Base-by-base conservation (phyloP, 2,797 vertebrate species). In the Crocodylus rhombifer region DNA sequence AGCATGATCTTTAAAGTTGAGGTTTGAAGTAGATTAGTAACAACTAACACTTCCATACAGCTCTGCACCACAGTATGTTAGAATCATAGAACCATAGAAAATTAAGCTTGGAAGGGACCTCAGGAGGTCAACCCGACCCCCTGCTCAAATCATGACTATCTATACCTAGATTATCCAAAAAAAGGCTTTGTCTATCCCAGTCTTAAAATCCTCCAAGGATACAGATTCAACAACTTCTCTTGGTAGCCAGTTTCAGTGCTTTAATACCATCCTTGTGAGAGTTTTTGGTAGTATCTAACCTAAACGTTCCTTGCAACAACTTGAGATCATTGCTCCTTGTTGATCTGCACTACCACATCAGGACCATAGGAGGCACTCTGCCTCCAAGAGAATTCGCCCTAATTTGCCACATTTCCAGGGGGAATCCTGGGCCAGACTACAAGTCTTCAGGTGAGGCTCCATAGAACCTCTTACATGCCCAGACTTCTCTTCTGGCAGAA, bases 1-100 rank as follows among this genome's bases (percentile, higher is more conserved):
- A 95, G 89, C 57, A 80, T 88, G 92, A 94, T 96, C 93, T 97
- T 95, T 89, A 63, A 36, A 91, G 84, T 84, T 90, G 93, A 95
- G 94, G 82, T 79, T 83, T 78, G 81, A 86, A 77, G 92, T 82
- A 92, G 77, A 83, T 82, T 33, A 79, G 62, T n/a, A 56, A 20
- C 25, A 63, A 51, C 42, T 51, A 51, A 51, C 42, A 51, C 42
- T 51, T 51, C 42, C 42, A 11, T 51, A 51, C 42, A 51, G 42
- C 42, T 51, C 10, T 51, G 42, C 6, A 51, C 42, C 42, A 51
- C 42, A 51, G 42, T 51, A 51, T 51, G 42, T 51, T 51, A 51
- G 42, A 51, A 51, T 51, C 42, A 51, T 51, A 51, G 42, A 51
- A 51, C 10, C 42, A 51, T 51, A 51, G 42, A 51, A 51, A 51